Conservation (phyloP, 2,888 invertebrate genomes). For the Oxytorus armatus region DNA sequence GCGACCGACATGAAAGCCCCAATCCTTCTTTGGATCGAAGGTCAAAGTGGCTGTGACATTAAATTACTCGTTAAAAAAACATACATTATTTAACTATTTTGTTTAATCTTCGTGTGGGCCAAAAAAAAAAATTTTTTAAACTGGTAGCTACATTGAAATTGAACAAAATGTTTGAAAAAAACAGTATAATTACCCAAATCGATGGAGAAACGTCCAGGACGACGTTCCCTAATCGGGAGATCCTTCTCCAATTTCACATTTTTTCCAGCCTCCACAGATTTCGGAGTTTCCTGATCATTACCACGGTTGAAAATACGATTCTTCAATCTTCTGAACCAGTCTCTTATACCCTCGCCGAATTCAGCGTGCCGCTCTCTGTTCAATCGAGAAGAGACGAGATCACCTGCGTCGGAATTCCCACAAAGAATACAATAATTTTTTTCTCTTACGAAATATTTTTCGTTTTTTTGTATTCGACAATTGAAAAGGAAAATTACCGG, state of each 20-base stretch:
- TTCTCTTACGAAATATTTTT: background rate
- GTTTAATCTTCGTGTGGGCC: too few species aligned
- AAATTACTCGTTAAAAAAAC: constrained; percentile 13
- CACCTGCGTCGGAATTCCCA: constrained; percentile 5
- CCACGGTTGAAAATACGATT: constrained; percentile 60
- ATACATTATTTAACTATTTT: too few species aligned
- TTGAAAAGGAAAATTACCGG: constrained; percentile 46
- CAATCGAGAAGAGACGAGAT: constrained; percentile 29
- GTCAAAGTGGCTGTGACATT: constrained; percentile 70
- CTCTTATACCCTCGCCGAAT: constrained; percentile 71
- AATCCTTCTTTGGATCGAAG: constrained; percentile 75
- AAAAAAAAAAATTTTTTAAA: too few species aligned
- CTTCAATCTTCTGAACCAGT: constrained; percentile 74
- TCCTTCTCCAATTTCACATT: constrained; percentile 51
- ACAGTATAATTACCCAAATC: constrained; percentile 70
- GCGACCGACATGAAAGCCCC: constrained; percentile 76
- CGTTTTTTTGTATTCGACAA: too few species aligned
- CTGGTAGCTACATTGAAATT: background rate
- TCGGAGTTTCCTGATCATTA: background rate
- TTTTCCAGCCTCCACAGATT: constrained; percentile 21
- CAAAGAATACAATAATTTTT: background rate
- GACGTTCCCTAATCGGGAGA: constrained; percentile 51
- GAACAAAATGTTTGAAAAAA: background rate
- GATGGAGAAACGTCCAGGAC: constrained; percentile 51
- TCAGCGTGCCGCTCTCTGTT: constrained; percentile 34